These are phyloP conservation scores for Tetrapedia diversipes DNA, from an alignment of 2,888 invertebrate genomes.

Conservation along the genomic window DNA sequence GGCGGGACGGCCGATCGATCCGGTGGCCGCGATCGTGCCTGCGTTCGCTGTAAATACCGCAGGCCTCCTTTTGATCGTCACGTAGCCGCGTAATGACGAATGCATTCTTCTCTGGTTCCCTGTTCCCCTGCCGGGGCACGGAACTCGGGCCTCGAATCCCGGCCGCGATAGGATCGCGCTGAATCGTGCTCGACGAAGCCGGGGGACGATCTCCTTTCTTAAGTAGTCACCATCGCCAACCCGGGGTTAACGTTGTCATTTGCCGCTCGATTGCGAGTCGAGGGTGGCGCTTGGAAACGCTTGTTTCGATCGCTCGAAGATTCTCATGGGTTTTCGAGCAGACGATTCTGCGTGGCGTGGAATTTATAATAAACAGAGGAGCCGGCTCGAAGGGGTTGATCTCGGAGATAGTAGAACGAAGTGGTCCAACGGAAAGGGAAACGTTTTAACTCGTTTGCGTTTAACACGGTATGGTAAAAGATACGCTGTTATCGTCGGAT, in stretches of 20 bases:
- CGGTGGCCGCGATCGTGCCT: constrained; percentile 58
- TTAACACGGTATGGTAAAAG: not conserved
- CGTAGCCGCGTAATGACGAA: constrained; percentile 65
- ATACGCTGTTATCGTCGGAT: too few relatives aligned
- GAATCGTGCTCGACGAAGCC: constrained; percentile 41
- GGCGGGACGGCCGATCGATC: constrained; percentile 62
- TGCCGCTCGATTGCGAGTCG: constrained; percentile 21
- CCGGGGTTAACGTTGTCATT: constrained; percentile 15
- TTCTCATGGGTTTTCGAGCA: not conserved
- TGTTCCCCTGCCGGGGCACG: constrained; percentile 7
- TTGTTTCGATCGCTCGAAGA: constrained; percentile 6
- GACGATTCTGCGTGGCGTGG: too few relatives aligned
- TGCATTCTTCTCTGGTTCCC: constrained; percentile 44
- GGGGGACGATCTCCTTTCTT: constrained; percentile 47
- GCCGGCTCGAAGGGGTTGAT: not conserved
- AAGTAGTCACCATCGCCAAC: constrained; percentile 26
- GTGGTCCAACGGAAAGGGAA: not conserved
- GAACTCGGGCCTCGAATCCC: constrained; percentile 29
- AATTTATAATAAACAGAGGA: not conserved
- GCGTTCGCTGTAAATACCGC: constrained; percentile 61
- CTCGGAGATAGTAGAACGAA: not conserved
- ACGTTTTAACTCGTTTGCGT: not conserved
- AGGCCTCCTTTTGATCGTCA: constrained; percentile 63
- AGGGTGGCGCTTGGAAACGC: not conserved
- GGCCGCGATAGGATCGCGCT: constrained; percentile 40